Conservation (phyloP, 2,888 invertebrate genomes). For the Amphipyra tragopoginis region DNA sequence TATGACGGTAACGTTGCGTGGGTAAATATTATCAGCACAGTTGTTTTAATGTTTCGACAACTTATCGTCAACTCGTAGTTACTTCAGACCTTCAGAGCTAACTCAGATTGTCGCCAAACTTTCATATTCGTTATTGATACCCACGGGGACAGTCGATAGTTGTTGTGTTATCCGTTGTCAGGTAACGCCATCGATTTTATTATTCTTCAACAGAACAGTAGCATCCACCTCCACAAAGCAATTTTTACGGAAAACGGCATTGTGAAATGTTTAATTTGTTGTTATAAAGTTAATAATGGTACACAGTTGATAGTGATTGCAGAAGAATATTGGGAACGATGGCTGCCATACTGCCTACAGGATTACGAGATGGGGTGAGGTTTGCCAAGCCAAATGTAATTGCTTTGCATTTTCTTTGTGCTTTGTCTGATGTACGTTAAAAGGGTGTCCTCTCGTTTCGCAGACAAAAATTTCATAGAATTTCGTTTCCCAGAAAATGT, state of each 20-base stretch:
- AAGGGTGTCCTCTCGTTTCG: too few species aligned
- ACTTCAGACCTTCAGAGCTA: slow-evolving; percentile 38
- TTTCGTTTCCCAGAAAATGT: too few species aligned
- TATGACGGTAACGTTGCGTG: slow-evolving; percentile 14
- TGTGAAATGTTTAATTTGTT: slow-evolving; percentile 7
- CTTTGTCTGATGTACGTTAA: too few species aligned
- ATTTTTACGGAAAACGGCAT: background rate
- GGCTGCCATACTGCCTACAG: slow-evolving; percentile 81
- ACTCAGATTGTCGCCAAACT: slow-evolving; percentile 37
- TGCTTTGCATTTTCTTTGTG: slow-evolving; percentile 9
- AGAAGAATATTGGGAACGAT: slow-evolving; percentile 58
- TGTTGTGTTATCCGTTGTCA: slow-evolving; percentile 80
- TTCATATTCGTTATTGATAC: slow-evolving; percentile 42
- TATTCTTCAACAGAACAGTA: slow-evolving; percentile 44
- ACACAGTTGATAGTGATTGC: slow-evolving; percentile 32
- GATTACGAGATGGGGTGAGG: slow-evolving; percentile 80
- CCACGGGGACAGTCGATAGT: slow-evolving; percentile 43
- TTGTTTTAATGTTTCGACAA: slow-evolving; percentile 21
- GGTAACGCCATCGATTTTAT: slow-evolving; percentile 84
- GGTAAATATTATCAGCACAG: slow-evolving; percentile 6
- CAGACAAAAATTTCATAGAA: too few species aligned
- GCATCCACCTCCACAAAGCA: slow-evolving; percentile 23
- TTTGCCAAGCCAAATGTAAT: slow-evolving; percentile 3
- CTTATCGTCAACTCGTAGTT: slow-evolving; percentile 31
- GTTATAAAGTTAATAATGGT: slow-evolving; percentile 24